Conservation (phyloP, 2,888 invertebrate species). For the Oscheius sp. region DNA sequence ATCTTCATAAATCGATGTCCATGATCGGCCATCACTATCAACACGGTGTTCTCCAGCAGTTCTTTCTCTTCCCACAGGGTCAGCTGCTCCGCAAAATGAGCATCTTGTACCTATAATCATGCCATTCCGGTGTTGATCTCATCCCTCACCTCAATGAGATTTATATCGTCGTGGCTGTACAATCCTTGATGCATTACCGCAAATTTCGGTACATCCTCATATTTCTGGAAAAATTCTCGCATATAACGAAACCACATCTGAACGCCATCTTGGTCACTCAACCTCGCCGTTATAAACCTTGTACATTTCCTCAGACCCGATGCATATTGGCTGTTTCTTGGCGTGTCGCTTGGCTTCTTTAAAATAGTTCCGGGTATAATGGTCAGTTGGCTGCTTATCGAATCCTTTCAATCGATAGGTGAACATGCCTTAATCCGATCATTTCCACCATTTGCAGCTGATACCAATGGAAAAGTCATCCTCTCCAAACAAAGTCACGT, state of each 20-base stretch:
- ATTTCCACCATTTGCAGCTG: background rate
- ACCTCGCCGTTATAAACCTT: too few relatives aligned
- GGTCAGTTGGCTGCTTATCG: slow-evolving; percentile 85
- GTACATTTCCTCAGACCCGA: slow-evolving; percentile 83
- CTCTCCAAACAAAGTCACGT: slow-evolving; percentile 85
- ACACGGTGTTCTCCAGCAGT: slow-evolving; percentile 83
- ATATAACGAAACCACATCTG: slow-evolving; percentile 72
- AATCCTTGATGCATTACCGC: slow-evolving; percentile 86
- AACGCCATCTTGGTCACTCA: background rate
- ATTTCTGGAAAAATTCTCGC: slow-evolving; percentile 78
- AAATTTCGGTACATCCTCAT: slow-evolving; percentile 82
- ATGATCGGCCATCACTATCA: slow-evolving; percentile 92
- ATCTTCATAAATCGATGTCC: slow-evolving; percentile 87
- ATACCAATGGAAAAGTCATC: slow-evolving; percentile 84
- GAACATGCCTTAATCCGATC: slow-evolving; percentile 79
- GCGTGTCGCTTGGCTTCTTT: slow-evolving; percentile 77
- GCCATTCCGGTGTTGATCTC: slow-evolving; percentile 73
- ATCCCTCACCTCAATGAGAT: slow-evolving; percentile 77
- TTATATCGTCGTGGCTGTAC: slow-evolving; percentile 87
- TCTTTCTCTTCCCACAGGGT: slow-evolving; percentile 65
- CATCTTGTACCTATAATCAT: slow-evolving; percentile 37
- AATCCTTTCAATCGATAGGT: slow-evolving; percentile 91
- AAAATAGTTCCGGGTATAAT: slow-evolving; percentile 87
- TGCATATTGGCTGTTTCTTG: slow-evolving; percentile 75
- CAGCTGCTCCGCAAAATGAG: slow-evolving; percentile 8